These are phyloP conservation scores for Enteromius argenteus DNA, from an alignment of 2,797 vertebrate species.

Conservation along the genomic window DNA sequence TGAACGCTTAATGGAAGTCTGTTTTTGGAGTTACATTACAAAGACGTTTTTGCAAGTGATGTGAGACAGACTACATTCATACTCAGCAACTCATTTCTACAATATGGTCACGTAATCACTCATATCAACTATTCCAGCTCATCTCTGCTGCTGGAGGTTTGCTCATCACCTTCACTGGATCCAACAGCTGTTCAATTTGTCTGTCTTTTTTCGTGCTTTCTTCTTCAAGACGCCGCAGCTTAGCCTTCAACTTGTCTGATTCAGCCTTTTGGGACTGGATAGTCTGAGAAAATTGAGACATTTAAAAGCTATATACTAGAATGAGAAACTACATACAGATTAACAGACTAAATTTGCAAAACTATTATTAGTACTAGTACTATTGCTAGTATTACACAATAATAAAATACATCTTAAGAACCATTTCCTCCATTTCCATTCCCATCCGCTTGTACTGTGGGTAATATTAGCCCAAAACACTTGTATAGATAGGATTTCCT, in stretches of 20 bases:
- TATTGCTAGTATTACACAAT: background rate
- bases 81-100: too few relatives aligned
- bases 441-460: background rate
- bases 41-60: background rate
- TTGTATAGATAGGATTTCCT: background rate
- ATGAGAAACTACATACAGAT: background rate
- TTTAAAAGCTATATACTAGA: background rate
- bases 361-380: background rate
- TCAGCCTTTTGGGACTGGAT: conserved; percentile 87
- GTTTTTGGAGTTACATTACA: background rate
- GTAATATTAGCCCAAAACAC: background rate
- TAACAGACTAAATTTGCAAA: background rate
- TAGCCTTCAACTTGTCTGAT: conserved; percentile 85
- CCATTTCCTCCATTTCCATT: background rate
- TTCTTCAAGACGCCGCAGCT: conserved; percentile 88
- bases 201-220: conserved; percentile 88
- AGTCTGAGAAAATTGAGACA: conserved; percentile 60
- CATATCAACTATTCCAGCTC: background rate
- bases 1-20: background rate
- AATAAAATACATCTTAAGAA: background rate
- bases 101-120: background rate
- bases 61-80: background rate
- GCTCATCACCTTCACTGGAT: conserved; percentile 80
- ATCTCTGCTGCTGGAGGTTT: background rate
- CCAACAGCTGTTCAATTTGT: conserved; percentile 91